Percentiles rank a stretch among this genome's conserved stretches.
These are phyloP conservation scores for Caiman crocodilus DNA, from an alignment of 2,797 vertebrate species.

Conservation along the genomic window DNA sequence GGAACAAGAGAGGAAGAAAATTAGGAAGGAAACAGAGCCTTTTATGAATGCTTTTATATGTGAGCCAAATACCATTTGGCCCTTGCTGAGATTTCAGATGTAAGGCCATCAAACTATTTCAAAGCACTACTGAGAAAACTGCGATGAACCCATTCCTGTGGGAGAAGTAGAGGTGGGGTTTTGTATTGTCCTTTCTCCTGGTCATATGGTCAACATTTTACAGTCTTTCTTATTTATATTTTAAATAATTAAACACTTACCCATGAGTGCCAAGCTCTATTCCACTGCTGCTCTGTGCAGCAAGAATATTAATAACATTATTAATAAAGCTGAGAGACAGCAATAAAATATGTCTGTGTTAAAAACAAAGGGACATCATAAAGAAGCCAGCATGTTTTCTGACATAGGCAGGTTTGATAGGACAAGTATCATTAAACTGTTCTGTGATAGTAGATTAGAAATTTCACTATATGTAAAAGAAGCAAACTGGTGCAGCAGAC, in stretches of 20 bases:
- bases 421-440: conserved; percentile 44
- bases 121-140: conserved; percentile 1
- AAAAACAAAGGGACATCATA: conserved; percentile 61
- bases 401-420: conserved; percentile 39
- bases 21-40: background rate
- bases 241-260: conserved; percentile 69
- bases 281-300: conserved; percentile 40
- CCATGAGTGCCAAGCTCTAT: conserved; percentile 36
- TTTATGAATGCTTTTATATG: background rate
- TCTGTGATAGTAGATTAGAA: conserved; percentile 39
- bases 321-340: conserved; percentile 52
- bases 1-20: background rate
- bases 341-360: conserved; percentile 46
- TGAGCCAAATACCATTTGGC: conserved; percentile 41
- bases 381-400: conserved; percentile 55
- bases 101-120: conserved; percentile 18
- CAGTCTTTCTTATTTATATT: conserved; percentile 71
- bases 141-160: conserved; percentile 18
- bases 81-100: background rate
- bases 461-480: conserved; percentile 49
- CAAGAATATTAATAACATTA: conserved; percentile 69
- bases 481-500: conserved; percentile 6
- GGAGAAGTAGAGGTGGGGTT: conserved; percentile 51
- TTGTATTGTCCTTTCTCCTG: conserved; percentile 9
- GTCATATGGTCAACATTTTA: conserved; percentile 51